Base-by-base conservation (phyloP, 1,140 invertebrate genomes). In the Meloidogyne exigua region DNA sequence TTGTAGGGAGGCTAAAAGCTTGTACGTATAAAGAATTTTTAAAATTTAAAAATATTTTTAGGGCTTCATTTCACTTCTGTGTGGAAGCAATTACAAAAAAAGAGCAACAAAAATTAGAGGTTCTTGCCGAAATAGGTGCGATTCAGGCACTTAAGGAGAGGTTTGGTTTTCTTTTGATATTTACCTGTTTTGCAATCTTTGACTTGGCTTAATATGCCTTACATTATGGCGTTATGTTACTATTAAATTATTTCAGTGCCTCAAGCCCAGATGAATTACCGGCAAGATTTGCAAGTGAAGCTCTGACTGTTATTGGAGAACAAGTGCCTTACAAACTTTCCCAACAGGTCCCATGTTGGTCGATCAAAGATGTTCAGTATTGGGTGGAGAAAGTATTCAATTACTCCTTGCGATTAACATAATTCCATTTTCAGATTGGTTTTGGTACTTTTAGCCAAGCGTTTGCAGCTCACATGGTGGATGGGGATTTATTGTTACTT, bases 1-100 rank as follows among this genome's bases (percentile, higher is more conserved):
- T 87, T 90, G 95, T 72, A 94, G 96, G 86, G 96, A 98, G 88
- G 95, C 96, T 0, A 91, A 95, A 79, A 96, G 96, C 86, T 88
- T 99, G 71, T 64, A 63, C 26, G 71, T 18, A 7, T n/a, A n/a
- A 7, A 18, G n/a, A 67, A 42, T 0, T 21, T 57, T n/a, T n/a
- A 57, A 10, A 15, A 28, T 32, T 42, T 42, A 21, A 42, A n/a
- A 71, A 42, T n/a, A 42, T 71, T 71, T 26, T 65, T n/a, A 73
- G 71, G 71, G 96, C 96, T 0, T 95, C 96, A 32, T 99, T 99
- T 88, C 96, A 99, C 88, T 99, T 99, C 88, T 97, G 95, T 84
- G 97, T 99, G 94, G 96, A 99, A 88, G 96, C 96, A 2, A 94
- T 93, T 13, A 98, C 99, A 49, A 98, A 98, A 86, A 93, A 95